These are phyloP conservation scores for Sebastes hubbsi DNA, from an alignment of 2,797 vertebrate genomes.

Conservation along the genomic window DNA sequence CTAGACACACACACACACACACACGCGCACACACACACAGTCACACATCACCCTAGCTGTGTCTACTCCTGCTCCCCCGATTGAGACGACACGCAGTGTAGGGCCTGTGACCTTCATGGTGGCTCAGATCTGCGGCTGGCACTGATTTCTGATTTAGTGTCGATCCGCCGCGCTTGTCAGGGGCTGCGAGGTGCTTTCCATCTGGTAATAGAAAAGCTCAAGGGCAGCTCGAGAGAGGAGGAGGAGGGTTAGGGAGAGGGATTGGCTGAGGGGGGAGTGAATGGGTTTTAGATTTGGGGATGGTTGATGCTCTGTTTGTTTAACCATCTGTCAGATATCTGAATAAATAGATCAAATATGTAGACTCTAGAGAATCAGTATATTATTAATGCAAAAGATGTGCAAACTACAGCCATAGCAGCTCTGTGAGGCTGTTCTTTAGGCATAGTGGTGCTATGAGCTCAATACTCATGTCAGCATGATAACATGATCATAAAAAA, in stretches of 20 bases:
- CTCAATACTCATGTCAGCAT: not conserved
- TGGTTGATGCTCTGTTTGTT: slow-evolving; percentile 64
- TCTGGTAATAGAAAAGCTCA: slow-evolving; percentile 99
- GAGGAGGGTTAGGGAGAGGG: slow-evolving; percentile 67
- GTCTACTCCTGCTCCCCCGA: slow-evolving; percentile 80
- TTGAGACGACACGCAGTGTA: slow-evolving; percentile 80
- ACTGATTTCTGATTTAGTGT: slow-evolving; percentile 99
- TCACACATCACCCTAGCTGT: slow-evolving; percentile 61
- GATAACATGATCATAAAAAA: not conserved
- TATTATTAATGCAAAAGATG: slow-evolving; percentile 15
- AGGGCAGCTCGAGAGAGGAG: slow-evolving; percentile 86
- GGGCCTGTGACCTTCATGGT: slow-evolving; percentile 99
- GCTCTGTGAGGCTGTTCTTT: not conserved
- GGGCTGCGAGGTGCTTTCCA: slow-evolving; percentile 99
- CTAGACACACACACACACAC: not conserved
- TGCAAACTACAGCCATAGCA: not conserved
- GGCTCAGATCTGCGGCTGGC: slow-evolving; percentile 98
- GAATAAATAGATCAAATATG: slow-evolving; percentile 51
- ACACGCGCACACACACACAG: not conserved
- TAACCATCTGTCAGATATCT: slow-evolving; percentile 60
- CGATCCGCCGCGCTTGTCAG: slow-evolving; percentile 99
- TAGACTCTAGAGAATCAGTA: slow-evolving; percentile 13
- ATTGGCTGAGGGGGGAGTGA: slow-evolving; percentile 59
- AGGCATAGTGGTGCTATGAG: not conserved
- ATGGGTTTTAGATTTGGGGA: slow-evolving; percentile 66